Base-by-base conservation (phyloP, 1,140 invertebrate species). In the Drosophila albomicans region DNA sequence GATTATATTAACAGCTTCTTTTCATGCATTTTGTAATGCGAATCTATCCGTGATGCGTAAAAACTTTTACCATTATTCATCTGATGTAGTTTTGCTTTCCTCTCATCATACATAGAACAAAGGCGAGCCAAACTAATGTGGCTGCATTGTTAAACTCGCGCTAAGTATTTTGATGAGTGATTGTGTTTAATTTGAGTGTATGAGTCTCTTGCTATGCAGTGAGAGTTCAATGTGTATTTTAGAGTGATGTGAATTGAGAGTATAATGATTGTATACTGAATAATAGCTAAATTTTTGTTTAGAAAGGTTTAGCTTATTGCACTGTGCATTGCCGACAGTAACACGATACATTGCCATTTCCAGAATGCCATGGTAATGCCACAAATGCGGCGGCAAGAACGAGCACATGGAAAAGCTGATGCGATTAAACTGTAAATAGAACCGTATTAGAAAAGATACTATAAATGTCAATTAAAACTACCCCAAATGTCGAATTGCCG, bases 401-500 rank as follows among this genome's bases (percentile, higher is more conserved):
- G 72, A 99, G 95, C 16, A 99, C 96, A 92, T 99, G 99, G 94
- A 99, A 99, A 80, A 99, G 98, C 94, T 99, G 98, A 94, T 99
- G 99, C 71, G 98, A 99, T 94, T 99, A 93, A 99, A 99, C 97
- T 98, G 92, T 63, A 93, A 15, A 49, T 10, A 4, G 11, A 28
- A n/a, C 1, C 10, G 1, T 0, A 63, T 70, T 59, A 62, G 5
- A 56, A 8, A 43, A 38, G 1, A 16, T 20, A 2, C 28, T 57
- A 5, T 16, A 3, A 6, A 15, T 7, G 8, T 1, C 8, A 4
- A 28, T 11, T 8, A 28, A 28, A 28, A 93, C 94, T 94, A 94
- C 98, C 97, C 98, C 98, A 99, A 92, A 99, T 98, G 94, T 99
- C 99, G 94, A 98, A 99, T 99, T 99, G 75, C 99, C 99, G 10